Base-by-base conservation (phyloP, 1,140 invertebrate species). In the Eriosoma lanigerum region DNA sequence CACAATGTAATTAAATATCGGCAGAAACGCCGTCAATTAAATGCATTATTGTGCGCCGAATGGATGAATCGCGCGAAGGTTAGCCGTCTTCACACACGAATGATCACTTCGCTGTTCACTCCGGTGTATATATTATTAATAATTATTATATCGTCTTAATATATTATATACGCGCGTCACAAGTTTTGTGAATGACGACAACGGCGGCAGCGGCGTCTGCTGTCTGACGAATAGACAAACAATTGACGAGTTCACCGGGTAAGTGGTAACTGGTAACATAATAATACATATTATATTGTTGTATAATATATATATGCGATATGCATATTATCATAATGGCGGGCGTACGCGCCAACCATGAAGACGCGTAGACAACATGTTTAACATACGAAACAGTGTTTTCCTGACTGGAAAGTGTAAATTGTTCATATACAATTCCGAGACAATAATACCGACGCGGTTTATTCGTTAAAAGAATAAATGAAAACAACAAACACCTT, bases 161-260 rank as follows among this genome's bases (percentile, higher is more conserved):
- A 26, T 13, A 26, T 8, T 5, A 1, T 24, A 24, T 58, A 12
- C 4, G 24, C 21, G 12, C 4, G 56, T 24, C 56, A 8, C 24
- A 26, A 24, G 4, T 58, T 21, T 12, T 58, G 24, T 26, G 56
- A 12, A 52, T n/a, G n/a, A n/a, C 2, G n/a, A 24, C 21, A 13
- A 1, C 21, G 56, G 21, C 12, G 56, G 48, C 19, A 50, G 12
- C 15, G 12, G 21, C 21, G 12, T 24, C 56, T 10, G 56, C 4
- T n/a, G 56, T 58, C 21, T 58, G 56, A 26, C 15, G 56, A 58
- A 58, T 58, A 58, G 56, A 58, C 21, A 58, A 15, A 58, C 54
- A 26, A 26, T 58, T 58, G 56, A 58, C 13, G 56, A 13, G 56
- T 58, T 58, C 56, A 58, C 21, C 21, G 12, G 13, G 21, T 58